Evolutionary conservation across 2,113 vertebrate genomes (phyloP).

Genomic region (Rhinopomastus cyanomelas): DNA sequence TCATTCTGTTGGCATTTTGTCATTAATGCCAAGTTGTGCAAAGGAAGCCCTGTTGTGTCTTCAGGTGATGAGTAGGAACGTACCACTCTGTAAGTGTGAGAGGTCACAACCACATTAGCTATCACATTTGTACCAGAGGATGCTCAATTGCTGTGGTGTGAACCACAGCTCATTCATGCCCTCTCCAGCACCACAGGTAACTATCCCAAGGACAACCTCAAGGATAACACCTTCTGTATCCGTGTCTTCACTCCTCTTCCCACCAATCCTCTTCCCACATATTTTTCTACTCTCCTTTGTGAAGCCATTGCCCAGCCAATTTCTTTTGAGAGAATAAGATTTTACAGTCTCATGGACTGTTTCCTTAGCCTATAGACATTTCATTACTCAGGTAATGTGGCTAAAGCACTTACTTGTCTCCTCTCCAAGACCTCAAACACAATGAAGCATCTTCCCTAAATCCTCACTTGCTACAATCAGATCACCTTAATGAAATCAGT

Average conservation of each 20-base stretch:
- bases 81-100: not conserved
- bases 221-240: not conserved
- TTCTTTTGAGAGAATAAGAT: not conserved
- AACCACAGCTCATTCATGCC: not conserved
- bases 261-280: not conserved
- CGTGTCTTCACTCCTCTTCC: not conserved
- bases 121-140: not conserved
- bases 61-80: not conserved
- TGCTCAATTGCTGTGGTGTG: not conserved
- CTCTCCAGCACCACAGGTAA: no score
- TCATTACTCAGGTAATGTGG: not conserved
- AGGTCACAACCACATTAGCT: not conserved
- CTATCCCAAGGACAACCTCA: not conserved
- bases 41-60: not conserved
- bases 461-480: not conserved
- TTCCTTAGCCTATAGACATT: not conserved
- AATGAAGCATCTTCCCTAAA: not conserved
- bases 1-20: not conserved
- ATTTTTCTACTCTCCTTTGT: not conserved
- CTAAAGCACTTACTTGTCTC: not conserved
- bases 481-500: not conserved
- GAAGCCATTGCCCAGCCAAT: not conserved
- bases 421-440: not conserved
- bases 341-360: not conserved
- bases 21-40: not conserved